phyloP scores from a whole-genome alignment of 2,888 invertebrate species.

The Ichneumon xanthorius region DNA sequence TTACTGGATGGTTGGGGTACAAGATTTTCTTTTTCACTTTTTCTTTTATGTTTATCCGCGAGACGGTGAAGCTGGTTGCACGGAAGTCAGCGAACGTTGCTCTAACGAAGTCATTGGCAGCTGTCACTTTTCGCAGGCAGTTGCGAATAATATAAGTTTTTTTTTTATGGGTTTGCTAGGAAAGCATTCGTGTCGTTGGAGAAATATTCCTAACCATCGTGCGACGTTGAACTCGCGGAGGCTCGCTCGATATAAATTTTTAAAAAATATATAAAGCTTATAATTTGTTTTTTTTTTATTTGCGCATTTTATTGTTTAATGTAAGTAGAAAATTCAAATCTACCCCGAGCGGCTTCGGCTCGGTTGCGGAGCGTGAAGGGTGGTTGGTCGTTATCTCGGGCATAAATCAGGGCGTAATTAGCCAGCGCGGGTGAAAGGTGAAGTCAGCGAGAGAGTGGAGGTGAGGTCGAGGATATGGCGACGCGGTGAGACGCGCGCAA shows the following conservation, averaged over 20 bases:
- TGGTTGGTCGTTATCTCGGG: constrained; percentile 75
- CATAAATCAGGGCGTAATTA: constrained; percentile 78
- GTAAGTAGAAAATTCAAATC: constrained; percentile 56
- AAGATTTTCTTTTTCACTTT: not conserved
- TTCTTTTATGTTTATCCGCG: not conserved
- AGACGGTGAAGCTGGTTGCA: not conserved
- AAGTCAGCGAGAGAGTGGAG: constrained; percentile 39
- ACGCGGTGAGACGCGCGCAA: constrained; percentile 22
- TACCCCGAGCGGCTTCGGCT: constrained; percentile 35
- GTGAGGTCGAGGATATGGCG: constrained; percentile 10
- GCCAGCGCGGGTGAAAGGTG: constrained; percentile 66
- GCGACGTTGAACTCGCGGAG: too few species aligned
- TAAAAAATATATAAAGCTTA: not conserved
- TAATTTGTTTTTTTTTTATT: not conserved
- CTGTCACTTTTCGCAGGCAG: too few species aligned
- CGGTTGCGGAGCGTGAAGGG: constrained; percentile 56
- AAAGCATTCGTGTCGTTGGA: not conserved
- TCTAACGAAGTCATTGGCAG: too few species aligned
- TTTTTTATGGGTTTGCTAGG: too few species aligned
- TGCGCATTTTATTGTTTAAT: not conserved
- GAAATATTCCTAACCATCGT: not conserved
- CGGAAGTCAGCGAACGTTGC: not conserved
- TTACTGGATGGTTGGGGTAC: constrained; percentile 31
- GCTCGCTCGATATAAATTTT: not conserved
- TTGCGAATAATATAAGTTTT: too few species aligned